Percentiles rank a stretch among this genome's conserved stretches.
Evolutionary conservation across 2,797 vertebrate genomes (phyloP).

Genomic region (Hoplostethus mediterraneus): DNA sequence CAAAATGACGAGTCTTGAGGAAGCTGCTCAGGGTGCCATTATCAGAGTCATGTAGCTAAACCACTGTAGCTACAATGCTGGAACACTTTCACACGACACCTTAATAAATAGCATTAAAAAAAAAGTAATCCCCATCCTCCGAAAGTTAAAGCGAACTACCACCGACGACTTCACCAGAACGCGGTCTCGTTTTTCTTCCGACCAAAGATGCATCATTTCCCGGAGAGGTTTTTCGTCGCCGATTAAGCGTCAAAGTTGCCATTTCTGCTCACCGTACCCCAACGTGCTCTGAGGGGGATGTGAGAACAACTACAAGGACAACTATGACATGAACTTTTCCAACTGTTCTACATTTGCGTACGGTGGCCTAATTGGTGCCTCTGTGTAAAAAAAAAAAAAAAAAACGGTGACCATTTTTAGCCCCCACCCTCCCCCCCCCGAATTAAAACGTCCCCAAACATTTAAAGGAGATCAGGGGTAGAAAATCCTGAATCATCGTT

Average conservation of each 20-base stretch:
- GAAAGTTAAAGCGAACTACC: too few species aligned
- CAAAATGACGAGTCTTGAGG: too few species aligned
- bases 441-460: slow-evolving; percentile 66
- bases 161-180: background rate
- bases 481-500: slow-evolving; percentile 67
- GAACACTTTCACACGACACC: too few species aligned
- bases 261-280: slow-evolving; percentile 50
- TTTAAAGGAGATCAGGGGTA: slow-evolving; percentile 46
- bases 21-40: too few species aligned
- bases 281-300: slow-evolving; percentile 12
- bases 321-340: slow-evolving; percentile 58
- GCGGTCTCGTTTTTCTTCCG: slow-evolving; percentile 29
- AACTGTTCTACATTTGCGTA: background rate
- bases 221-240: slow-evolving; percentile 29
- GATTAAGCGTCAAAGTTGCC: slow-evolving; percentile 37
- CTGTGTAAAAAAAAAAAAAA: slow-evolving; percentile 13
- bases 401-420: slow-evolving; percentile 66
- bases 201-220: slow-evolving; percentile 51
- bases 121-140: too few species aligned
- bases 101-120: too few species aligned
- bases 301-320: slow-evolving; percentile 21
- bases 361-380: slow-evolving; percentile 58
- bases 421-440: too few species aligned
- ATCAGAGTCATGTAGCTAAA: too few species aligned
- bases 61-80: too few species aligned